Conservation (phyloP, 2,797 vertebrate species). For the Cossypha caffra region DNA sequence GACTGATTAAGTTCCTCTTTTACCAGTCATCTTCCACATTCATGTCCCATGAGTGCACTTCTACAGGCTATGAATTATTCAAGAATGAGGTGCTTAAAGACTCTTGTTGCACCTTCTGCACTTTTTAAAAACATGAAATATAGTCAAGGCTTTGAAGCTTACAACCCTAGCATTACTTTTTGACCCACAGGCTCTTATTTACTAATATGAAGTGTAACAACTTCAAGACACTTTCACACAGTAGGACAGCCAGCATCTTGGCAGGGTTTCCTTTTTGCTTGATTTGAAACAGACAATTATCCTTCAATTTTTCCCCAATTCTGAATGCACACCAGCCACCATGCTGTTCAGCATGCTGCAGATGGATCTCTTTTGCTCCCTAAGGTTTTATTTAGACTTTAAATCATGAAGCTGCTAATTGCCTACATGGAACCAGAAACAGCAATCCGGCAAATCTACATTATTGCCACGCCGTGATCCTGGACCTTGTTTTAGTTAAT, state of each 20-base stretch:
- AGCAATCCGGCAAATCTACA: neutral
- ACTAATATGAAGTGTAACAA: neutral
- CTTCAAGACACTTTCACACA: neutral
- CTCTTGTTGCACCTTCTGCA: neutral
- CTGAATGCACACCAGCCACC: neutral
- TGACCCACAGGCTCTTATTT: neutral
- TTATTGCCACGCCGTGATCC: neutral
- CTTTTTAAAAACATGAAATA: neutral
- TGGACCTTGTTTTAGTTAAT: neutral
- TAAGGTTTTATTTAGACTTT: neutral
- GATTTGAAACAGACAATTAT: conserved; percentile 2
- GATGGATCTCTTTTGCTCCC: neutral
- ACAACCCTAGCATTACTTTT: neutral
- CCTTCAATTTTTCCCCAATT: neutral
- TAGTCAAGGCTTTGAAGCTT: neutral
- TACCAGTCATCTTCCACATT: neutral
- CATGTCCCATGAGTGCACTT: neutral
- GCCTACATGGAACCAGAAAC: neutral
- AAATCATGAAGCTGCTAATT: neutral
- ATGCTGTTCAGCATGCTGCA: neutral
- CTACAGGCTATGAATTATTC: neutral
- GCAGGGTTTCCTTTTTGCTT: conserved; percentile 7
- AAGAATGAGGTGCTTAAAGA: neutral
- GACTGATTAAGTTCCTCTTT: neutral
- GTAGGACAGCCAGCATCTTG: neutral